Evolutionary conservation across 2,113 vertebrate genomes (phyloP).

Genomic region (Tylochromis polylepis): DNA sequence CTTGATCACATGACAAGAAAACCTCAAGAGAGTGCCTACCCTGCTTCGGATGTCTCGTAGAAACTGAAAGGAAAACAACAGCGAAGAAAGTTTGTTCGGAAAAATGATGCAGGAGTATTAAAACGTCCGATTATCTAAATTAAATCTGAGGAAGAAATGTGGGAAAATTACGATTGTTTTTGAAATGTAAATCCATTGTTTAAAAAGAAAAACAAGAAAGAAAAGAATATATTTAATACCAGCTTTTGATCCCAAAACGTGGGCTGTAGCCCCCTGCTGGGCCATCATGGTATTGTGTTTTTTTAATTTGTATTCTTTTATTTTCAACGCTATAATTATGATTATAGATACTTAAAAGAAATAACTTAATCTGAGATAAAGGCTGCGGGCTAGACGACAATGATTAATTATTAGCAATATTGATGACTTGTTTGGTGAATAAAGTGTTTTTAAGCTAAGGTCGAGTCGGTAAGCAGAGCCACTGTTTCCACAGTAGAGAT

Average conservation of each 20-base stretch:
- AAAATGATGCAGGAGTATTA: background rate
- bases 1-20: background rate
- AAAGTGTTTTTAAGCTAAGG: background rate
- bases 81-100: accelerated
- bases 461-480: background rate
- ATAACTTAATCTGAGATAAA: accelerated
- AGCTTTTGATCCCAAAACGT: background rate
- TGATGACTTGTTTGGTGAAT: accelerated
- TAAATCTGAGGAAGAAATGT: background rate
- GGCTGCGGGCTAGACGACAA: background rate
- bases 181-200: too few species aligned
- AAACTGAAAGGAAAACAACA: accelerated
- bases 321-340: background rate
- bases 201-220: too few species aligned
- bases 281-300: background rate
- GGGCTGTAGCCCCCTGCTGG: background rate
- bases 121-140: background rate
- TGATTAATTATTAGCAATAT: background rate
- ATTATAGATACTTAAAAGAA: background rate
- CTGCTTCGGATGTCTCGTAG: background rate
- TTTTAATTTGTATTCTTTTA: accelerated
- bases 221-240: accelerated
- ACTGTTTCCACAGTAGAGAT: background rate
- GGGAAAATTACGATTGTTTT: too few species aligned
- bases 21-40: background rate